phyloP scores from a whole-genome alignment of 2,888 invertebrate species.

The Gymnosoma rotundatum region DNA sequence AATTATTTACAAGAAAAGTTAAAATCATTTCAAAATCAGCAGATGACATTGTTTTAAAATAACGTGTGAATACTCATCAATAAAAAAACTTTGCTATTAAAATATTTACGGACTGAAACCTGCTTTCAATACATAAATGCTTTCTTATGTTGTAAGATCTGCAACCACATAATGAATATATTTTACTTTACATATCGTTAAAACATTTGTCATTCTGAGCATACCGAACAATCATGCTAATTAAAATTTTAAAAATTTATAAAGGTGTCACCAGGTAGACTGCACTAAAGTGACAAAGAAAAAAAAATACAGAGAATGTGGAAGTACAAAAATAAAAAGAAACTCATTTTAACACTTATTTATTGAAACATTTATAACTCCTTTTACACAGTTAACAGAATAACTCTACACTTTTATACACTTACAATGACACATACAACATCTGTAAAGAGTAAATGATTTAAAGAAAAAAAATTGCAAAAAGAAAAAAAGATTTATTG shows the following conservation, averaged over 20 bases:
- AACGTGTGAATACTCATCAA: no score
- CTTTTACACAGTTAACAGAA: constrained; percentile 32
- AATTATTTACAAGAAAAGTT: no score
- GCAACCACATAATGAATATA: not conserved
- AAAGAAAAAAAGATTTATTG: not conserved
- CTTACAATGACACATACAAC: not conserved
- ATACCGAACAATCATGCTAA: constrained; percentile 8
- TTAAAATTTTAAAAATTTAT: constrained; percentile 60
- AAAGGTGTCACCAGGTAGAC: constrained; percentile 54
- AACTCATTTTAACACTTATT: constrained; percentile 54
- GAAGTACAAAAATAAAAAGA: not conserved
- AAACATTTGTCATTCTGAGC: not conserved
- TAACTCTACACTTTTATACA: not conserved
- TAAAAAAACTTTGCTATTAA: no score
- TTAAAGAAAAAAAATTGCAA: not conserved
- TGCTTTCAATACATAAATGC: no score
- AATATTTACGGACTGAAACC: no score
- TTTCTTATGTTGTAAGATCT: no score
- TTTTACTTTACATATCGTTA: not conserved
- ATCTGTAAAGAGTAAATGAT: not conserved
- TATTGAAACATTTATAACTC: constrained; percentile 56
- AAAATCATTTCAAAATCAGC: no score
- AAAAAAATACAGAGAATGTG: constrained; percentile 13
- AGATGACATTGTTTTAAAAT: no score
- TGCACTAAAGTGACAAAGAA: not conserved